phyloP scores from a whole-genome alignment of 1,140 invertebrate genomes.

The Ips typographus region DNA sequence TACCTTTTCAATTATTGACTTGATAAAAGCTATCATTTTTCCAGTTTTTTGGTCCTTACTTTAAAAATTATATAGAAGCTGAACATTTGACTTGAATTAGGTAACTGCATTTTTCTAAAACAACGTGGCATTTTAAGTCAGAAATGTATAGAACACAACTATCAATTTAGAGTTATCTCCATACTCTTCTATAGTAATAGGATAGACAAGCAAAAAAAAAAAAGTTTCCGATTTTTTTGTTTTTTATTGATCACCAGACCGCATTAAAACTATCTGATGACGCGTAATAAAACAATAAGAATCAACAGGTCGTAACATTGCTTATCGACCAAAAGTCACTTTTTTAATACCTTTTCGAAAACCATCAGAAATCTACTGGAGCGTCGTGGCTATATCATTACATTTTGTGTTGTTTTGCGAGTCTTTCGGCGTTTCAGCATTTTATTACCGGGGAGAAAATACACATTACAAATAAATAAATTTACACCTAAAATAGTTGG shows the following conservation, averaged over 20 bases:
- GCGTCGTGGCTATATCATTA: not conserved
- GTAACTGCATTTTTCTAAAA: too few relatives aligned
- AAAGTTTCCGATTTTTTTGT: slow-evolving; percentile 2
- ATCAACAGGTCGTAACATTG: slow-evolving; percentile 31
- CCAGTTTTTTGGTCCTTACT: too few relatives aligned
- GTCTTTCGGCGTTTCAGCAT: slow-evolving; percentile 25
- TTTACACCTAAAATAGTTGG: slow-evolving; percentile 26
- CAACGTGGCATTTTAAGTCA: too few relatives aligned
- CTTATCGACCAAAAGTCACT: slow-evolving; percentile 9
- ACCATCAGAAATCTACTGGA: slow-evolving; percentile 24
- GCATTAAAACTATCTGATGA: slow-evolving; percentile 11
- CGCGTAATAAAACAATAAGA: slow-evolving; percentile 27
- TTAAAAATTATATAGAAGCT: too few relatives aligned
- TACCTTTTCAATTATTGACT: not conserved
- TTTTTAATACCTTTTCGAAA: slow-evolving; percentile 15
- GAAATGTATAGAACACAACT: too few relatives aligned
- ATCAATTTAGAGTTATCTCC: too few relatives aligned
- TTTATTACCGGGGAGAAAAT: slow-evolving; percentile 13
- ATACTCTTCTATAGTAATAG: too few relatives aligned
- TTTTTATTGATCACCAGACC: slow-evolving; percentile 7
- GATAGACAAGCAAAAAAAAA: not conserved
- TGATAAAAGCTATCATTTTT: not conserved
- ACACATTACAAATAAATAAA: slow-evolving; percentile 36
- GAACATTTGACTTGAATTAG: too few relatives aligned
- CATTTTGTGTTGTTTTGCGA: slow-evolving; percentile 18